A percentile compares a stretch with the other conserved stretches of the same genome.
Evolutionary conservation across 2,888 invertebrate genomes (phyloP).

Genomic region (Plagodis pulveraria): DNA sequence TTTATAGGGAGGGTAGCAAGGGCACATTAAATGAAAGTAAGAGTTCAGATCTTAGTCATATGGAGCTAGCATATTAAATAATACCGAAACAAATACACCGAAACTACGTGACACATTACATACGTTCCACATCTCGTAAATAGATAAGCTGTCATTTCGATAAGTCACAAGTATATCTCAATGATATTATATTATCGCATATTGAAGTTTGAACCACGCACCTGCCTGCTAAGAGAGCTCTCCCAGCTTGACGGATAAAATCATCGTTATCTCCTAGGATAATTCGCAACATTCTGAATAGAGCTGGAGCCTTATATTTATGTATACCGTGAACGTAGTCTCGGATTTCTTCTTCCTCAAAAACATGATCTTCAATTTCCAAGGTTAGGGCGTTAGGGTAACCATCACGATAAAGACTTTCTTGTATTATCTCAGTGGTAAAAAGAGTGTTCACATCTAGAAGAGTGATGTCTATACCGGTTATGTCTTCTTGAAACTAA

Average conservation of each 20-base stretch:
- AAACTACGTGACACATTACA: too few species aligned
- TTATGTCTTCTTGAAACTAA: slow-evolving; percentile 55
- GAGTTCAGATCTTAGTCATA: too few species aligned
- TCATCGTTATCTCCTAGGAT: slow-evolving; percentile 55
- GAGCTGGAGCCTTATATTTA: slow-evolving; percentile 66
- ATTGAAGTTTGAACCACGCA: slow-evolving; percentile 34
- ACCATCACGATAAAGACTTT: slow-evolving; percentile 63
- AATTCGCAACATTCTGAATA: slow-evolving; percentile 62
- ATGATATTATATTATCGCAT: slow-evolving; percentile 1
- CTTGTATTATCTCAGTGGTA: slow-evolving; percentile 70
- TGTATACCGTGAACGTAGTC: slow-evolving; percentile 54
- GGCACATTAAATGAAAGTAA: too few species aligned
- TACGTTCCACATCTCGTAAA: too few species aligned
- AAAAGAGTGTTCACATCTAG: slow-evolving; percentile 69
- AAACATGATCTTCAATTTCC: slow-evolving; percentile 49
- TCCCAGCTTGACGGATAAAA: slow-evolving; percentile 55
- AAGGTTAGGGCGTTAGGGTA: slow-evolving; percentile 49
- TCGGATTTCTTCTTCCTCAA: slow-evolving; percentile 56
- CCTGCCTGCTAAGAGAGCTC: slow-evolving; percentile 55
- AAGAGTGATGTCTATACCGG: slow-evolving; percentile 45
- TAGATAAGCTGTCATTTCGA: slow-evolving; percentile 8
- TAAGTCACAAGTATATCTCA: slow-evolving; percentile 25
- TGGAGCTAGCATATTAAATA: too few species aligned
- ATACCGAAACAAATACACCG: too few species aligned
- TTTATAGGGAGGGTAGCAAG: too few species aligned